Conservation (phyloP, 2,113 vertebrate genomes). For the Cervus canadensis region DNA sequence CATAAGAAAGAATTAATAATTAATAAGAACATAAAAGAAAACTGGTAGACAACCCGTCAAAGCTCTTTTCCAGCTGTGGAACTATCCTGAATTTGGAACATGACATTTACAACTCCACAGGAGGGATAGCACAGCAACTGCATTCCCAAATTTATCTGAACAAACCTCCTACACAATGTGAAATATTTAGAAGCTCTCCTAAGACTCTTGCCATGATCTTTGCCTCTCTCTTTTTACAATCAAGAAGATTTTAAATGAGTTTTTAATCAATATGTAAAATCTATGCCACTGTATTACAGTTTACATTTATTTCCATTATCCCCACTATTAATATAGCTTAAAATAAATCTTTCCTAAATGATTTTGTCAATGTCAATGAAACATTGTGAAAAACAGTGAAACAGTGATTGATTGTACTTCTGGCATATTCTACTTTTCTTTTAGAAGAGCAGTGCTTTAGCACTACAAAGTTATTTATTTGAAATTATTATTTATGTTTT, state of each 20-base stretch:
- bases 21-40: background rate
- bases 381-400: background rate
- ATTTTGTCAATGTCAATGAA: background rate
- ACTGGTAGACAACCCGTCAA: background rate
- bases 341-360: background rate
- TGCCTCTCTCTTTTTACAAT: constrained; percentile 17
- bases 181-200: constrained; percentile 55
- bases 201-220: background rate
- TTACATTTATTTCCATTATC: background rate
- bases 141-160: constrained; percentile 37
- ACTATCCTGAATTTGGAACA: constrained; percentile 58
- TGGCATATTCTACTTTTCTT: background rate
- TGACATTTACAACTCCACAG: constrained; percentile 66
- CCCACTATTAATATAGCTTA: background rate
- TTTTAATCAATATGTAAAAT: background rate
- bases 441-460: background rate
- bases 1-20: constrained; percentile 6
- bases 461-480: background rate
- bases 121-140: constrained; percentile 20
- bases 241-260: background rate
- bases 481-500: background rate
- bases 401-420: background rate
- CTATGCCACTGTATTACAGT: background rate
- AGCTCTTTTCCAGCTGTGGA: constrained; percentile 65
- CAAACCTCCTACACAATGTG: constrained; percentile 44